Conservation (phyloP, 2,113 vertebrate species). For the Paramisgurnus dabryanus region DNA sequence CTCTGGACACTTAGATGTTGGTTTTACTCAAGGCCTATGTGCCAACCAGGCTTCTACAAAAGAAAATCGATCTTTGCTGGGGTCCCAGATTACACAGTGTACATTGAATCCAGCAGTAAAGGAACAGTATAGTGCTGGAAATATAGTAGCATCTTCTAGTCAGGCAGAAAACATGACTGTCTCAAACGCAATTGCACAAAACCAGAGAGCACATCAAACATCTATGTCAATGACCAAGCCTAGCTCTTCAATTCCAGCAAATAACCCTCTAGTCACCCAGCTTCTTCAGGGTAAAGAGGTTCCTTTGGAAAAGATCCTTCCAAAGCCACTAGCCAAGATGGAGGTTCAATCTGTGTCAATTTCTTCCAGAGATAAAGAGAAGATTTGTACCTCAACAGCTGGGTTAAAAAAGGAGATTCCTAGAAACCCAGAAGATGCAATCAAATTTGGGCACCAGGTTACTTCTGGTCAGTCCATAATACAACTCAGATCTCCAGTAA, state of each 20-base stretch:
- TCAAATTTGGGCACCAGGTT: slow-evolving; percentile 69
- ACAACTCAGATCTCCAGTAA: slow-evolving; percentile 62
- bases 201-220: slow-evolving; percentile 48
- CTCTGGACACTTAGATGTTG: slow-evolving; percentile 42
- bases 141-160: slow-evolving; percentile 44
- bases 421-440: slow-evolving; percentile 54
- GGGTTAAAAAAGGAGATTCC: slow-evolving; percentile 50
- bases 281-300: slow-evolving; percentile 93
- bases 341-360: slow-evolving; percentile 69
- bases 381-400: background rate
- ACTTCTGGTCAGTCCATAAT: slow-evolving; percentile 63
- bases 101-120: slow-evolving; percentile 17
- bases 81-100: slow-evolving; percentile 29
- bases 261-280: slow-evolving; percentile 92
- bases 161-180: slow-evolving; percentile 4
- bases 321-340: slow-evolving; percentile 80
- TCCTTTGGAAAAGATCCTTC: slow-evolving; percentile 91
- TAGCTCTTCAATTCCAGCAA: slow-evolving; percentile 87
- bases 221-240: slow-evolving; percentile 60
- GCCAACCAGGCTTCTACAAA: slow-evolving; percentile 44
- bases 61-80: slow-evolving; percentile 28
- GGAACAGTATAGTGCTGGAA: slow-evolving; percentile 47
- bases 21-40: slow-evolving; percentile 37
- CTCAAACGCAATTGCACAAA: slow-evolving; percentile 15
- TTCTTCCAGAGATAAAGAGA: slow-evolving; percentile 60